These are phyloP conservation scores for Smutsia temminckii DNA, from an alignment of 2,797 vertebrate genomes.

Conservation along the genomic window DNA sequence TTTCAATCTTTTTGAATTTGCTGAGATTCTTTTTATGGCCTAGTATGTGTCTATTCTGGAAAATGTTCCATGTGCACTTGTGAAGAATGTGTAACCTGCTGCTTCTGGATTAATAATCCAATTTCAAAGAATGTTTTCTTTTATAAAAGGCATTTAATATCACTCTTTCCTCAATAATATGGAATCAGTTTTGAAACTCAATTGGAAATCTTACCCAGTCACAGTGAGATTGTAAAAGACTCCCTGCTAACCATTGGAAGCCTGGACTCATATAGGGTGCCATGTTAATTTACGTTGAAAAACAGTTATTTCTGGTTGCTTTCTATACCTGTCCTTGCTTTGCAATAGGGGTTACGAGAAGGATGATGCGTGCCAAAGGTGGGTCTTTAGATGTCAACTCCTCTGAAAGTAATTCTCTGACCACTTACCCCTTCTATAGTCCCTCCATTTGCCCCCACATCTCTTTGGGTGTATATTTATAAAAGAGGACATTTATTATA, in stretches of 20 bases:
- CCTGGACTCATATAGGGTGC: background rate
- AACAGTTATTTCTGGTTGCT: background rate
- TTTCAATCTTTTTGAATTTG: no score
- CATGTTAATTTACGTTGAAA: background rate
- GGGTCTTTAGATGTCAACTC: background rate
- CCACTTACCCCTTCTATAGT: background rate
- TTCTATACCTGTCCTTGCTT: background rate
- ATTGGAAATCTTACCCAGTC: background rate
- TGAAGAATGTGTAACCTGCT: no score
- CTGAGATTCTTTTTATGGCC: no score
- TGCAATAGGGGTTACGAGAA: background rate
- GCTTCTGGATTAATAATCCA: no score
- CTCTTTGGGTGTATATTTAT: background rate
- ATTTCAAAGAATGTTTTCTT: conserved; percentile 30
- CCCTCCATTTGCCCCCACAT: background rate
- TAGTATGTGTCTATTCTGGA: no score
- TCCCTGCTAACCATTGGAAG: background rate
- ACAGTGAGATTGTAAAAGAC: background rate
- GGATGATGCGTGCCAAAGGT: background rate
- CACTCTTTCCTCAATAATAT: background rate
- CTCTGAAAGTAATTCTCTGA: background rate
- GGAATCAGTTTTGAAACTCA: background rate
- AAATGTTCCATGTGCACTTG: no score
- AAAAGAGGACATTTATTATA: background rate
- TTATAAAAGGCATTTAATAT: background rate